Conservation (phyloP, 2,888 invertebrate species). For the Microctonus aethiopoides region DNA sequence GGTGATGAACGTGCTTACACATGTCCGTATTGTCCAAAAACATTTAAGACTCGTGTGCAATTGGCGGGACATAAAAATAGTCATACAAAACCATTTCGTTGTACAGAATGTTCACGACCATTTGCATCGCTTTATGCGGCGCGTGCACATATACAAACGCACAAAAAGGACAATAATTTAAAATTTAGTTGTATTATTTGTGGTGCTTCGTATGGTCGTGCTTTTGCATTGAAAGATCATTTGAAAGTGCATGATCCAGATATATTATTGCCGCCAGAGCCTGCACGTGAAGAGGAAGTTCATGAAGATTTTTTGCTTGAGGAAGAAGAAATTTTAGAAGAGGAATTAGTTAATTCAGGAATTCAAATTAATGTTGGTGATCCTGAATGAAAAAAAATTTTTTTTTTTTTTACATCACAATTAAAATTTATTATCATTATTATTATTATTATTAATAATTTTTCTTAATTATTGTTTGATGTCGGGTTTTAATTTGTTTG, state of each 20-base stretch:
- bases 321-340: slow-evolving; percentile 49
- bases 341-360: slow-evolving; percentile 21
- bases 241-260: slow-evolving; percentile 74
- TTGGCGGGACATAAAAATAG: slow-evolving; percentile 84
- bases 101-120: slow-evolving; percentile 78
- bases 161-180: slow-evolving; percentile 76
- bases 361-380: slow-evolving; percentile 21
- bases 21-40: slow-evolving; percentile 81
- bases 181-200: slow-evolving; percentile 78
- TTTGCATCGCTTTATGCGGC: slow-evolving; percentile 84
- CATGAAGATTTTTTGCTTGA: slow-evolving; percentile 54
- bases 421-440: no score
- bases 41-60: slow-evolving; percentile 84
- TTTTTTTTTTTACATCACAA: not conserved
- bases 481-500: no score
- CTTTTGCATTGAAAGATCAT: slow-evolving; percentile 81
- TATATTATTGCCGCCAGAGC: slow-evolving; percentile 58
- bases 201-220: slow-evolving; percentile 81
- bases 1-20: slow-evolving; percentile 81
- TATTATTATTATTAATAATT: not conserved
- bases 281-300: slow-evolving; percentile 60
- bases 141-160: slow-evolving; percentile 80
- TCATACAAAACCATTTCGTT: slow-evolving; percentile 83
- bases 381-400: slow-evolving; percentile 46
- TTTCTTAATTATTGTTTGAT: not conserved